Base-by-base conservation (phyloP, 1,140 invertebrate species). In the Drosophila miranda region DNA sequence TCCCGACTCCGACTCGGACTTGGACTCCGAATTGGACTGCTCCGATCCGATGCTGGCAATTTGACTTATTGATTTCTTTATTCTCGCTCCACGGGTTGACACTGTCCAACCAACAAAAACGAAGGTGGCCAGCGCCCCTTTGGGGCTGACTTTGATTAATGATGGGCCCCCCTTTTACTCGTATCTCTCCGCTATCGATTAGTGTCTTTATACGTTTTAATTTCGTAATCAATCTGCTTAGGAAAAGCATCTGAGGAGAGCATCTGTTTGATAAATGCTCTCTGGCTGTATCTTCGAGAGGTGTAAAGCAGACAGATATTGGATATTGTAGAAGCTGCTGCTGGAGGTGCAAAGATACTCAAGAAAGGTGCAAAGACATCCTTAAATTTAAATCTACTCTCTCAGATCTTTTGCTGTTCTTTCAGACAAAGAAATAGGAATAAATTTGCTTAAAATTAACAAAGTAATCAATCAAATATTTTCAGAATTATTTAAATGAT, bases 31-130 rank as follows among this genome's bases (percentile, higher is more conserved):
- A 26, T 5, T 6, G 5, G 26, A 26, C 23, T 26, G 2, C 23
- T 26, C 23, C 64, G 57, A 62, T 51, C 38, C 43, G 58, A 52
- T 43, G 61, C 68, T 64, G 57, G 54, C 68, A 73, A 69, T 77
- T 75, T 74, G 75, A 70, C 59, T 81, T 81, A 78, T 83, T 83
- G 79, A 82, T 82, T 83, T 82, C 74, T 81, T 79, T 79, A 79
- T 79, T 75, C 42, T 43, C 11, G 42, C 50, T 28, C 7, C 16
- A 21, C 41, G 34, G 6, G 69, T 71, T 73, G 69, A 72, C 68
- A 73, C 51, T 73, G 38, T 21, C 21, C 21, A 21, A n/a, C 16
- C 16, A 14, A 41, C 14, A 21, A 34, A 59, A 45, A 43, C 46
- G 41, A 45, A 69, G 46, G 56, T 66, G 49, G 34, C 13, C 52